phyloP scores from a whole-genome alignment of 2,888 invertebrate species.

The Idaea dimidiata region DNA sequence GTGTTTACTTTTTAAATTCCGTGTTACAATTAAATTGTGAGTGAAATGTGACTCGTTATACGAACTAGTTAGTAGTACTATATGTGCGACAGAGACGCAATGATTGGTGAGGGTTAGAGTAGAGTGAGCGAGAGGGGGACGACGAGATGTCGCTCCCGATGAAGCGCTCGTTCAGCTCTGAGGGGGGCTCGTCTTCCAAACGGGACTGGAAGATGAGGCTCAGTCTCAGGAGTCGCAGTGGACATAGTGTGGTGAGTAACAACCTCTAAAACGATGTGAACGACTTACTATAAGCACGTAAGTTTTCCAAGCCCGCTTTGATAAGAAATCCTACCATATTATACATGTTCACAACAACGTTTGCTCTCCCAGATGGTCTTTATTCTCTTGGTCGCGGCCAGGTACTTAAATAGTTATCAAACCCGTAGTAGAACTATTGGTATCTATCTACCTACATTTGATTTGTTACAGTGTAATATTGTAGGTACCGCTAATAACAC shows the following conservation, averaged over 20 bases:
- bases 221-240: constrained; percentile 86
- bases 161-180: constrained; percentile 84
- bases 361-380: no score
- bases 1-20: background rate
- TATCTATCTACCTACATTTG: no score
- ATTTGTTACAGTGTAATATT: no score
- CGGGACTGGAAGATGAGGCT: constrained; percentile 88
- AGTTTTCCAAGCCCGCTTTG: no score
- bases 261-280: background rate
- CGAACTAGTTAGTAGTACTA: constrained; percentile 4
- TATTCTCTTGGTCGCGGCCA: no score
- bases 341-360: no score
- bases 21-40: background rate
- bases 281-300: no score
- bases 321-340: no score
- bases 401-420: no score
- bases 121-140: constrained; percentile 12
- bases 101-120: constrained; percentile 35
- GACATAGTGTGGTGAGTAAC: constrained; percentile 79
- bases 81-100: constrained; percentile 48
- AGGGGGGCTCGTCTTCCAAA: constrained; percentile 76
- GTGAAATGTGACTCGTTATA: constrained; percentile 9
- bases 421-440: no score
- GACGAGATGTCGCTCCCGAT: constrained; percentile 72
- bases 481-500: no score